These are phyloP conservation scores for Calcarius lapponicus DNA, from an alignment of 2,797 vertebrate species.

Conservation along the genomic window DNA sequence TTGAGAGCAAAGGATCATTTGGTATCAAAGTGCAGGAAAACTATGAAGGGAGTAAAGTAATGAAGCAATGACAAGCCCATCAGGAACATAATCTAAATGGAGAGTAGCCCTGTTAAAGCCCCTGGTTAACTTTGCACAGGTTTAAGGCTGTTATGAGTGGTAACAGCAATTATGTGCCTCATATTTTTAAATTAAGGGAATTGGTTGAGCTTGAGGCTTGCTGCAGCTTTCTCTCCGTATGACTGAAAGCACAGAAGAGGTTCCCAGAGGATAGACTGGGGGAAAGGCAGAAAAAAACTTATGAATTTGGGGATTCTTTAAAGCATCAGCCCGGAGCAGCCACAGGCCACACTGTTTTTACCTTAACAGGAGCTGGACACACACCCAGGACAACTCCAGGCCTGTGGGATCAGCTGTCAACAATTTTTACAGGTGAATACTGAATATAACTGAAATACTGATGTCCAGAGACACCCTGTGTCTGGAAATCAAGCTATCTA, in stretches of 20 bases:
- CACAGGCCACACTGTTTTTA: background rate
- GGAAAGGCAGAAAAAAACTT: background rate
- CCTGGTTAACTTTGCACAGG: background rate
- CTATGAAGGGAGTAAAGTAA: slow-evolving; percentile 30
- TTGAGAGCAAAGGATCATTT: slow-evolving; percentile 16
- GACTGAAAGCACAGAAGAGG: background rate
- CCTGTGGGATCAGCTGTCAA: background rate
- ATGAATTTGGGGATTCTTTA: background rate
- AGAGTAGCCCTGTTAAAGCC: slow-evolving; percentile 16
- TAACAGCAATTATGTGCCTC: background rate
- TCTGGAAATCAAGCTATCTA: background rate
- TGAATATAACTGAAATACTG: background rate
- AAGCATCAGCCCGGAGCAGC: background rate
- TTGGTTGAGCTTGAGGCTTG: background rate
- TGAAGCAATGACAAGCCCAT: slow-evolving; percentile 31
- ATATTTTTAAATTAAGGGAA: background rate
- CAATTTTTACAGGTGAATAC: background rate
- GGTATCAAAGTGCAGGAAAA: slow-evolving; percentile 28
- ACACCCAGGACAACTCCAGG: background rate
- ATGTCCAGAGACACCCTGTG: background rate
- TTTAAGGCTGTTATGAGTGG: background rate
- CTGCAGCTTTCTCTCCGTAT: background rate
- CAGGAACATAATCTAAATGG: background rate
- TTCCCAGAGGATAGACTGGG: fast-evolving
- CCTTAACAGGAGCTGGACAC: background rate